Conservation (phyloP, 2,888 invertebrate species). For the Magallana nippona region DNA sequence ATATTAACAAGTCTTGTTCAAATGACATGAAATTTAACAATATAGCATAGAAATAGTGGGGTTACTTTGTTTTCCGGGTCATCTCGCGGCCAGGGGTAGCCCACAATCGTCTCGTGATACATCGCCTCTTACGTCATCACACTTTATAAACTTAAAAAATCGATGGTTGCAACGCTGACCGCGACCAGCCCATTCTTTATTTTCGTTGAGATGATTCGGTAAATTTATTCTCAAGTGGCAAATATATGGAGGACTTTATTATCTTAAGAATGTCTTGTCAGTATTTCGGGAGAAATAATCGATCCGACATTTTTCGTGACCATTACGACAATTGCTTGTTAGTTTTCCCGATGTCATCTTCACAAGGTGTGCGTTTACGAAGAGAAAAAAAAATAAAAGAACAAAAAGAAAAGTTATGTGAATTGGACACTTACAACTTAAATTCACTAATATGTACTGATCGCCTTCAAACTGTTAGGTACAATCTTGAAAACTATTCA, state of each 20-base stretch:
- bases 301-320: conserved; percentile 2
- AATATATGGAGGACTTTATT: conserved; percentile 10
- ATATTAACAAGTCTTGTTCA: not conserved
- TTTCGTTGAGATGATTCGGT: not conserved
- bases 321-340: conserved; percentile 7
- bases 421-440: too few species aligned
- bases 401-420: not conserved
- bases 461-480: too few species aligned
- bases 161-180: not conserved
- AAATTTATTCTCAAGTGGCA: conserved; percentile 12
- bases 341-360: not conserved
- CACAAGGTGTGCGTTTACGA: not conserved
- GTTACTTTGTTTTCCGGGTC: not conserved
- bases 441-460: too few species aligned
- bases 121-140: conserved; percentile 12
- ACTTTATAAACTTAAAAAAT: not conserved
- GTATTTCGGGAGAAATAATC: not conserved
- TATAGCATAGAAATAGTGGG: too few species aligned
- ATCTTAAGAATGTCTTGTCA: not conserved
- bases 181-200: not conserved
- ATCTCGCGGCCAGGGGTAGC: conserved; percentile 7
- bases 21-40: too few species aligned
- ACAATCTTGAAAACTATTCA: too few species aligned
- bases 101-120: not conserved
- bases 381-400: not conserved